Conservation (phyloP, 2,888 invertebrate genomes). For the Bibio marci region DNA sequence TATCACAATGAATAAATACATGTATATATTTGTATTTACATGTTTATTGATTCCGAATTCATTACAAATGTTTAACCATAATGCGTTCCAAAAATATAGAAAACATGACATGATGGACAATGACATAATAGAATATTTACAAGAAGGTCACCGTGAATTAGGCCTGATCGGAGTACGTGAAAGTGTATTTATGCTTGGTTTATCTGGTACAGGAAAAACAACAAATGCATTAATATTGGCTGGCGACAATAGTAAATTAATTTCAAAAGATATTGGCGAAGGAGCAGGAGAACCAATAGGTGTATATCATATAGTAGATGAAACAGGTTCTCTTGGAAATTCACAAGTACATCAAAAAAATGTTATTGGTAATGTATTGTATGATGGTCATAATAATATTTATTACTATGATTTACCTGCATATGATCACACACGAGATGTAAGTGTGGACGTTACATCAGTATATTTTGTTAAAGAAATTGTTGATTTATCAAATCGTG, state of each 20-base stretch:
- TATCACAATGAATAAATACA: no score
- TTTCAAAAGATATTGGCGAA: not conserved
- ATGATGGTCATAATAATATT: no score
- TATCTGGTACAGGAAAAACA: not conserved
- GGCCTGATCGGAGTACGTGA: no score
- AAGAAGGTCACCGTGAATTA: no score
- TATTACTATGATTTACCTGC: slow-evolving; percentile 9
- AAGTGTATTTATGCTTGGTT: not conserved
- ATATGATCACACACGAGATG: slow-evolving; percentile 11
- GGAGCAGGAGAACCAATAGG: not conserved
- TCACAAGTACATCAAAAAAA: not conserved
- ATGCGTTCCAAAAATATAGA: no score
- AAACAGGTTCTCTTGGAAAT: not conserved
- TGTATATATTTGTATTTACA: no score
- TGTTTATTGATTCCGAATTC: no score
- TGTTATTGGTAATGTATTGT: not conserved
- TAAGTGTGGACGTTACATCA: slow-evolving; percentile 14
- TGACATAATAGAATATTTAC: no score
- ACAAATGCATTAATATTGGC: not conserved
- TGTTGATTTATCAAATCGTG: slow-evolving; percentile 10
- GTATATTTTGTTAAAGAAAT: slow-evolving; percentile 18
- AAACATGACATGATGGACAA: no score
- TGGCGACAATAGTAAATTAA: not conserved
- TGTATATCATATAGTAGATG: not conserved
- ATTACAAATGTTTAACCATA: no score